Base-by-base conservation (phyloP, 1,140 invertebrate genomes). In the Bombus terrestris region DNA sequence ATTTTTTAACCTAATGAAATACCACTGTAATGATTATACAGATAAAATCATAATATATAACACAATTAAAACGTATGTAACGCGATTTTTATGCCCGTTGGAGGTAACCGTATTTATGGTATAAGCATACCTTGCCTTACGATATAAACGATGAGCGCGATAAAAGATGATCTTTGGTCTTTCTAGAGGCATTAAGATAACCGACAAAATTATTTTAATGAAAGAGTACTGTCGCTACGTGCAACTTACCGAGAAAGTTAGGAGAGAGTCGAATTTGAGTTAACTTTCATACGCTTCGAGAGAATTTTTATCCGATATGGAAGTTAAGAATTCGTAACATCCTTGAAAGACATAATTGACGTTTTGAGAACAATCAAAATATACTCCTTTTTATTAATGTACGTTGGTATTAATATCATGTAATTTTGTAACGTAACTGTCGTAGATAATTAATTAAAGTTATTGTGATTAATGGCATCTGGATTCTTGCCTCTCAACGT, bases 181-280 rank as follows among this genome's bases (percentile, higher is more conserved):
- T 53, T 68, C n/a, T 37, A 79, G 18, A 79, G 13, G 22, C 41
- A 18, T n/a, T 35, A 22, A 12, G n/a, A 25, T 68, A 68, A 53
- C 6, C n/a, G n/a, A 66, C 8, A 79, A 79, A 68, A 79, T 68
- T 68, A 37, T 79, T 68, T 79, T 68, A 79, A 79, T 73, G 47
- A 71, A 37, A 35, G 66, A 53, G 25, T 72, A 37, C 3, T 3
- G 37, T 71, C 32, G 12, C 68, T 69, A 81, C 3, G n/a, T n/a
- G 1, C 10, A 41, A n/a, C 28, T 39, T 64, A 78, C 41, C 59
- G 81, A 64, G 71, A 75, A 83, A 75, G 73, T 83, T 47, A 47
- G 43, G 59, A 32, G 57, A 76, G 43, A 83, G 53, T 82, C 81
- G 71, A 75, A 75, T 83, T 83, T 59, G 37, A 64, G 57, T 37